Evolutionary conservation across 53 echinoderm and acorn worm genomes (phyloP).

Genomic region (Mesocentrotus franciscanus): DNA sequence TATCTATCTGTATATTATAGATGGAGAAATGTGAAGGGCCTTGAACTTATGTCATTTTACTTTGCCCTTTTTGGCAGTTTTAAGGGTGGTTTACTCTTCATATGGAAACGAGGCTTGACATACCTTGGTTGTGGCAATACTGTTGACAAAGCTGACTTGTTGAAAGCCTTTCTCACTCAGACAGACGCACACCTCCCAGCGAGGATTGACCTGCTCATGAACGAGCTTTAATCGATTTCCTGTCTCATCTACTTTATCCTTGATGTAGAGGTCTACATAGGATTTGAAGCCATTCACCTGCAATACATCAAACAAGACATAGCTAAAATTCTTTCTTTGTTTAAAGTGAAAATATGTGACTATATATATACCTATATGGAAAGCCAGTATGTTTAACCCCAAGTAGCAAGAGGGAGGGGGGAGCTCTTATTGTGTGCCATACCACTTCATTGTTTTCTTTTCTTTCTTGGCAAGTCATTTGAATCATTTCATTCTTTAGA

Average conservation of each 20-base stretch:
- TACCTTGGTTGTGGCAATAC: slow-evolving; percentile 97
- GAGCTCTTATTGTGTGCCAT: too few species aligned
- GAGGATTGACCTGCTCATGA: slow-evolving; percentile 80
- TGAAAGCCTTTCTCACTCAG: slow-evolving; percentile 97
- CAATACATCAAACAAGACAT: not conserved
- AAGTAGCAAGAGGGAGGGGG: too few species aligned
- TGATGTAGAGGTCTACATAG: slow-evolving; percentile 88
- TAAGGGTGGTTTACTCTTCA: too few species aligned
- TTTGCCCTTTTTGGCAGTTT: too few species aligned
- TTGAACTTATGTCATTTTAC: too few species aligned
- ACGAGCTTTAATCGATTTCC: slow-evolving; percentile 82
- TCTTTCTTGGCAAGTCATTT: not conserved
- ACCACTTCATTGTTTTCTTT: not conserved
- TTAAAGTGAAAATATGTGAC: not conserved
- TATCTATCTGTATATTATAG: too few species aligned
- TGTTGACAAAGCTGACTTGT: slow-evolving; percentile 99
- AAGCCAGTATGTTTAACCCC: too few species aligned
- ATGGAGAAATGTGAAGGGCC: too few species aligned
- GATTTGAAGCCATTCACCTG: slow-evolving; percentile 86
- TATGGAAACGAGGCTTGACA: not conserved
- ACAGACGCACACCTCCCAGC: slow-evolving; percentile 94
- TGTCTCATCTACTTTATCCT: slow-evolving; percentile 81
- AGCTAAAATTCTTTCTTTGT: not conserved
- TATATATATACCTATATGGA: too few species aligned
- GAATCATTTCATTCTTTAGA: too few species aligned